A percentile compares a stretch with the other conserved stretches of the same genome.
phyloP scores from a whole-genome alignment of 2,113 vertebrate species.

The Eublepharis macularius region DNA sequence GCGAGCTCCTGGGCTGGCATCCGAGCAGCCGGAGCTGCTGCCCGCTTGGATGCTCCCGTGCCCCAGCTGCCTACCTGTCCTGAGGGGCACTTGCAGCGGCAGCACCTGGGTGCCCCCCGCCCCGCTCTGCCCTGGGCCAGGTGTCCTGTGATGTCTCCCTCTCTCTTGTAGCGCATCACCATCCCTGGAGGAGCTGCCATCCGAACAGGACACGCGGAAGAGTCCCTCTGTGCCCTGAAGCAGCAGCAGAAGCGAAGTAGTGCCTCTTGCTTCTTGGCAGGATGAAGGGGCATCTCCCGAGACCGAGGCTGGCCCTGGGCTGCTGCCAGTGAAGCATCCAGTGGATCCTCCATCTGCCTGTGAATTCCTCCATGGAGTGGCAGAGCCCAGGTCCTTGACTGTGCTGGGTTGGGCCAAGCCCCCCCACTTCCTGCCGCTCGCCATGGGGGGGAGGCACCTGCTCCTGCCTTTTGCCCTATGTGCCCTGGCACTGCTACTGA shows the following conservation, averaged over 20 bases:
- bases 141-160: background rate
- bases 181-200: slow-evolving; percentile 4
- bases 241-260: background rate
- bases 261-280: slow-evolving; percentile 28
- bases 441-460: slow-evolving; percentile 71
- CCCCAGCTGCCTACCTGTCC: background rate
- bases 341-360: background rate
- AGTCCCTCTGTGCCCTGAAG: slow-evolving; percentile 7
- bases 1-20: background rate
- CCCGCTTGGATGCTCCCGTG: background rate
- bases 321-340: slow-evolving; percentile 39
- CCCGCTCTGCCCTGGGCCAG: background rate
- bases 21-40: background rate
- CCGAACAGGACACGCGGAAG: slow-evolving; percentile 15
- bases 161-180: background rate
- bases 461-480: slow-evolving; percentile 60
- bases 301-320: slow-evolving; percentile 40
- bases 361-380: slow-evolving; percentile 31
- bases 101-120: background rate
- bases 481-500: slow-evolving; percentile 61
- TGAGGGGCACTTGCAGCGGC: background rate
- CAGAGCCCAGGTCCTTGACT: slow-evolving; percentile 18
- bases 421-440: slow-evolving; percentile 19
- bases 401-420: slow-evolving; percentile 6
- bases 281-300: slow-evolving; percentile 61